These are phyloP conservation scores for Agrochola lychnidis DNA, from an alignment of 2,888 invertebrate genomes.

Conservation along the genomic window DNA sequence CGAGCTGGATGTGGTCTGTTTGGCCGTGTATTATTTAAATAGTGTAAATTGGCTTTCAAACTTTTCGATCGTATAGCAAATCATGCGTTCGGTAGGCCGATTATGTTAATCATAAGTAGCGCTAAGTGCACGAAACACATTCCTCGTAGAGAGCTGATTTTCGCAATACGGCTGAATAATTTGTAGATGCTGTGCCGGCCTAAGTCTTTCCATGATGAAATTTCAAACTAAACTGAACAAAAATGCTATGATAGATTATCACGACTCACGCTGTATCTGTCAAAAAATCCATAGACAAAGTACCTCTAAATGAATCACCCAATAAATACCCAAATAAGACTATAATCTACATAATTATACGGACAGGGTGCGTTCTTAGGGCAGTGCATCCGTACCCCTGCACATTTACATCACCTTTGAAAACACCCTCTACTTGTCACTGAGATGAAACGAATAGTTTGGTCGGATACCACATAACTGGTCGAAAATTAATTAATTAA, in stretches of 20 bases:
- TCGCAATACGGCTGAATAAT: background rate
- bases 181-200: no score
- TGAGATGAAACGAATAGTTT: background rate
- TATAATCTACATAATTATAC: background rate
- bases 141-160: background rate
- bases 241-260: no score
- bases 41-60: background rate
- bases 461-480: background rate
- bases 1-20: slow-evolving; percentile 1
- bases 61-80: background rate
- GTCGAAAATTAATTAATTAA: background rate
- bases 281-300: no score
- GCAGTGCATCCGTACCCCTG: background rate
- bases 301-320: no score
- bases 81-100: slow-evolving; percentile 4
- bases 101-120: slow-evolving; percentile 1
- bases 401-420: background rate
- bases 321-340: no score
- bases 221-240: background rate
- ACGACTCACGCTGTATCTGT: no score
- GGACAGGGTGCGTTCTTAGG: background rate
- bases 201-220: slow-evolving; percentile 3
- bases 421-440: background rate
- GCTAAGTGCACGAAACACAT: slow-evolving; percentile 5
- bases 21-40: background rate